These are phyloP conservation scores for Phallusia fumigata DNA, from an alignment of 23 tunicate species.

Conservation along the genomic window DNA sequence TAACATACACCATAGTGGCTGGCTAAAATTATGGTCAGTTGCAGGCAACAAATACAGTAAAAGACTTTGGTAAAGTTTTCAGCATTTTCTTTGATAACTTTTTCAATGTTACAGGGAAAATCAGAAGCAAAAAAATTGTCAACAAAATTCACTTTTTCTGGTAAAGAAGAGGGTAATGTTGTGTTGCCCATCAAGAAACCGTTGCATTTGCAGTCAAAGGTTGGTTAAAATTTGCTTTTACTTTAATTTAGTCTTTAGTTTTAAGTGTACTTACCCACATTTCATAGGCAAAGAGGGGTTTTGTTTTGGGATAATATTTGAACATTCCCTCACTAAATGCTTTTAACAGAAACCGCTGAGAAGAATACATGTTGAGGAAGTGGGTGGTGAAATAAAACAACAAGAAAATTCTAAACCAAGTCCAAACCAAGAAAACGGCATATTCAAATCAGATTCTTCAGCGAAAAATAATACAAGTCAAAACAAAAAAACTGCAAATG, in stretches of 20 bases:
- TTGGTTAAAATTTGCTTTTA: neutral
- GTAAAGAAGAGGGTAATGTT: neutral
- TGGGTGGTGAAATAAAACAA: slow-evolving; percentile 23
- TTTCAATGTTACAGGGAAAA: neutral
- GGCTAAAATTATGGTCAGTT: no score
- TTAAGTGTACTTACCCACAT: no score
- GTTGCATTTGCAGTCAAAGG: slow-evolving; percentile 31
- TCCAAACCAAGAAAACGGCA: neutral
- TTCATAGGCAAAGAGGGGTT: no score
- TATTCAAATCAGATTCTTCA: neutral
- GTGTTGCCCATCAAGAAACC: slow-evolving; percentile 49
- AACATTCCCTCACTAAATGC: no score
- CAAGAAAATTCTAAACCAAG: neutral
- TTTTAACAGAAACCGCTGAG: slow-evolving; percentile 58
- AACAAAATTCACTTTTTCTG: neutral
- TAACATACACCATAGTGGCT: no score
- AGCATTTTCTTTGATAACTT: neutral
- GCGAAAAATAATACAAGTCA: neutral
- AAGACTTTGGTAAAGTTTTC: neutral
- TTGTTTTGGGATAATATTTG: no score
- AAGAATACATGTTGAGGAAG: slow-evolving; percentile 63
- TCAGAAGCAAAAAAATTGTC: neutral
- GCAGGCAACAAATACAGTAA: no score
- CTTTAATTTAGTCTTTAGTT: neutral
- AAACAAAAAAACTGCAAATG: neutral